Conservation (phyloP, 92 coral and sea anemone genomes). For the Pocillopora meandrina region DNA sequence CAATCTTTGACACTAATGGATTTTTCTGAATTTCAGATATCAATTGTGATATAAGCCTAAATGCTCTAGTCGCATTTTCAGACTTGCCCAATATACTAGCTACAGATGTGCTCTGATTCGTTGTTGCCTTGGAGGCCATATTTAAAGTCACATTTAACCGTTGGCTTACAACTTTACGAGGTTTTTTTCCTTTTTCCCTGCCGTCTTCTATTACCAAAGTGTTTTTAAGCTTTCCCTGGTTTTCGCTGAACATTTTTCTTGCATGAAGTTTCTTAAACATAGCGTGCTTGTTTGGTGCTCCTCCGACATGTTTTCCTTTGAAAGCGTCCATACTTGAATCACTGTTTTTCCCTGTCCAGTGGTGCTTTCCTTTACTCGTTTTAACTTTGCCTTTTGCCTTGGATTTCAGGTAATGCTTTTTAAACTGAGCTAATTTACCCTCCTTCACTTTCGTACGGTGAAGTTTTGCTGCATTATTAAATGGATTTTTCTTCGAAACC, state of each 20-base stretch:
- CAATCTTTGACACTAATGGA: slow-evolving; percentile 56
- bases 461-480: neutral
- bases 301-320: neutral
- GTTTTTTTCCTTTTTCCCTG: neutral
- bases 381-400: neutral
- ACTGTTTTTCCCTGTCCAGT: neutral
- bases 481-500: neutral
- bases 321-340: neutral
- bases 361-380: neutral
- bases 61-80: neutral
- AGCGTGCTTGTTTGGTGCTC: neutral
- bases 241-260: neutral
- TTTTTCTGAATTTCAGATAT: slow-evolving; percentile 45
- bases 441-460: neutral
- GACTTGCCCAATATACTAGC: neutral
- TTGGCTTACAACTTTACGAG: neutral
- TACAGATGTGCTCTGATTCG: neutral
- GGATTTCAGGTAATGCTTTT: slow-evolving; percentile 4
- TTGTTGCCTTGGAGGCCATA: neutral
- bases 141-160: neutral
- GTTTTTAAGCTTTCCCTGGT: neutral
- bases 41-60: slow-evolving; percentile 37
- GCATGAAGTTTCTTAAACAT: neutral
- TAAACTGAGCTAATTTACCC: neutral
- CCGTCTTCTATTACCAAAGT: neutral